Base-by-base conservation (phyloP, 2,888 invertebrate species). In the Labia minor region DNA sequence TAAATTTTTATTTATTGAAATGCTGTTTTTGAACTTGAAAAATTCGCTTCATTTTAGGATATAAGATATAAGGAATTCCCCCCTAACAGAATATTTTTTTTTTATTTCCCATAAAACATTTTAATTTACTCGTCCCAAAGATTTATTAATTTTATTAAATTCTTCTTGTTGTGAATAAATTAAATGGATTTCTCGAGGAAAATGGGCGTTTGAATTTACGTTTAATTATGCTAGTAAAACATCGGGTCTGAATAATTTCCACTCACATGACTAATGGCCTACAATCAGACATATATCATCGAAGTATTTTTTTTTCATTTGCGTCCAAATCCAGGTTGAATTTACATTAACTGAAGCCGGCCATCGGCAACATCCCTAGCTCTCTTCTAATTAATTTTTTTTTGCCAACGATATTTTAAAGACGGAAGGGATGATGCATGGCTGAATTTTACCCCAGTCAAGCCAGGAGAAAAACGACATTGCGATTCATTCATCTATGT, bases 151-250 rank as follows among this genome's bases (percentile, higher is more conserved):
- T 49, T 49, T 49, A 49, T 49, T 49, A 49, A 49, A 49, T n/a
- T 49, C 16, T 49, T 16, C 8, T n/a, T n/a, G 49, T 49, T 49
- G 49, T 14, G 49, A 49, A 49, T 49, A n/a, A 49, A 49, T 49
- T 49, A 49, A 49, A 49, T 49, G 49, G n/a, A 49, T 49, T 49
- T 26, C 26, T 26, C 49, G 14, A 16, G 49, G 49, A 49, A n/a
- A 16, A 49, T 49, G 26, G 26, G 26, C 26, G 49, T 49, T 49
- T 14, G 49, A 49, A 49, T 49, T 49, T 16, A 16, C 49, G 49
- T 49, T 49, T 49, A 49, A 49, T 49, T 49, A 49, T 49, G 49
- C 49, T 49, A 49, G 49, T 49, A 49, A 49, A 49, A 49, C 49
- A 49, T 49, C 49, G 8, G 49, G 2, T 4, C 49, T 49, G 49